Evolutionary conservation across 2,888 invertebrate species (phyloP).

Genomic region (Epicampocera succincta): DNA sequence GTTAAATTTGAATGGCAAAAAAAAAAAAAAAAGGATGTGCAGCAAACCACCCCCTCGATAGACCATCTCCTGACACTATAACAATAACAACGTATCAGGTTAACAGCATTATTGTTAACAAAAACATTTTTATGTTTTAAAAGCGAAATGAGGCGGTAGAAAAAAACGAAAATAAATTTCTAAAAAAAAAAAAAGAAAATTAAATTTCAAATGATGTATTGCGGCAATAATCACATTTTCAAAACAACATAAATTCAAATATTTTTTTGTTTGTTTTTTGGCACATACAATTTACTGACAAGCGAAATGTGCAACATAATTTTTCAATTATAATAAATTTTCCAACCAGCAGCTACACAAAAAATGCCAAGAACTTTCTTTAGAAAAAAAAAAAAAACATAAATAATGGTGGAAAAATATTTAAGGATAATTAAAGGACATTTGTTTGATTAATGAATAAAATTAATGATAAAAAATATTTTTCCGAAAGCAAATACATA

Average conservation of each 20-base stretch:
- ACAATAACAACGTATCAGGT: conserved; percentile 49
- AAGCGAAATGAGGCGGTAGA: not conserved
- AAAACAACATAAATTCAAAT: conserved; percentile 29
- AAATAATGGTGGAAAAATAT: too few species aligned
- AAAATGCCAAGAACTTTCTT: not conserved
- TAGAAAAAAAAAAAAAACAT: too few species aligned
- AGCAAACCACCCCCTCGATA: not conserved
- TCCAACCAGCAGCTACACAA: not conserved
- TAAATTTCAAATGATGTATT: conserved; percentile 42
- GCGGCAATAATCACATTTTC: conserved; percentile 46
- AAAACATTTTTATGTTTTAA: conserved; percentile 15
- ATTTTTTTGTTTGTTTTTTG: not conserved
- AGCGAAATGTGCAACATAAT: conserved; percentile 39
- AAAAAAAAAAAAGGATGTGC: too few species aligned
- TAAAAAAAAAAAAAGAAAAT: not conserved
- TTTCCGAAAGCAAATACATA: too few species aligned
- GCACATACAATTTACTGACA: not conserved
- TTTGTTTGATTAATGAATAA: too few species aligned
- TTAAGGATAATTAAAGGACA: too few species aligned
- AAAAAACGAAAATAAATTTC: not conserved
- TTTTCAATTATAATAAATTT: conserved; percentile 41
- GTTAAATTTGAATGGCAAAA: conserved; percentile 19
- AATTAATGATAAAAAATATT: too few species aligned
- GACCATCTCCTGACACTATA: conserved; percentile 24
- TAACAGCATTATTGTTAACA: conserved; percentile 49